Evolutionary conservation across 2,113 vertebrate species (phyloP).

Genomic region (Phasianus colchicus): DNA sequence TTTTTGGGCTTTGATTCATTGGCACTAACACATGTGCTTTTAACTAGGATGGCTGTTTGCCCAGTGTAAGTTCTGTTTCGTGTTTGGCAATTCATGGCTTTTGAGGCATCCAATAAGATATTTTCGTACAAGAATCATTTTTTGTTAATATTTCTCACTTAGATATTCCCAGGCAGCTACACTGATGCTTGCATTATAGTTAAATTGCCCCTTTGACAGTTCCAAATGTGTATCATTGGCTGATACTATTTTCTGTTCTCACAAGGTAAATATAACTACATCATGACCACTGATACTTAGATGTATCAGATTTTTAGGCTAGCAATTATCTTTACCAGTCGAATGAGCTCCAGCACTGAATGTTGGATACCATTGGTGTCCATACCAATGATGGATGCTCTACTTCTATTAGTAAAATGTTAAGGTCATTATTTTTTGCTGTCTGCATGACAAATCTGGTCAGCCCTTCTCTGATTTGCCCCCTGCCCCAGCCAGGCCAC

Average conservation of each 20-base stretch:
- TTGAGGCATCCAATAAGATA: background rate
- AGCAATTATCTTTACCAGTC: slow-evolving; percentile 8
- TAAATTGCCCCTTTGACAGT: background rate
- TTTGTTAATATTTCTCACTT: slow-evolving; percentile 4
- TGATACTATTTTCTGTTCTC: background rate
- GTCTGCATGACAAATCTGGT: background rate
- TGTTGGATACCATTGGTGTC: background rate
- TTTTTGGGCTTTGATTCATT: slow-evolving; percentile 29
- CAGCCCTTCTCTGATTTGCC: background rate
- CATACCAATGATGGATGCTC: background rate
- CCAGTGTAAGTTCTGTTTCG: background rate
- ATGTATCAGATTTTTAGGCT: slow-evolving; percentile 27
- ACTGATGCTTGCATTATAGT: slow-evolving; percentile 19
- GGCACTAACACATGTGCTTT: slow-evolving; percentile 42
- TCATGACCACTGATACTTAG: background rate
- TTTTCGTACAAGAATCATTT: background rate
- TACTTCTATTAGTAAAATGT: background rate
- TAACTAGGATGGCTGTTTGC: slow-evolving; percentile 26
- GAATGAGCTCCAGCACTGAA: background rate
- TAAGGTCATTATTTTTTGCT: background rate
- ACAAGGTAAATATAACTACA: background rate
- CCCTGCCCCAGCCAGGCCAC: background rate
- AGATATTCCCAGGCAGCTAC: background rate
- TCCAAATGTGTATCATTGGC: background rate
- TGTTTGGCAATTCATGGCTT: slow-evolving; percentile 4